Base-by-base conservation (phyloP, 2,797 vertebrate genomes). In the Cuniculus paca region DNA sequence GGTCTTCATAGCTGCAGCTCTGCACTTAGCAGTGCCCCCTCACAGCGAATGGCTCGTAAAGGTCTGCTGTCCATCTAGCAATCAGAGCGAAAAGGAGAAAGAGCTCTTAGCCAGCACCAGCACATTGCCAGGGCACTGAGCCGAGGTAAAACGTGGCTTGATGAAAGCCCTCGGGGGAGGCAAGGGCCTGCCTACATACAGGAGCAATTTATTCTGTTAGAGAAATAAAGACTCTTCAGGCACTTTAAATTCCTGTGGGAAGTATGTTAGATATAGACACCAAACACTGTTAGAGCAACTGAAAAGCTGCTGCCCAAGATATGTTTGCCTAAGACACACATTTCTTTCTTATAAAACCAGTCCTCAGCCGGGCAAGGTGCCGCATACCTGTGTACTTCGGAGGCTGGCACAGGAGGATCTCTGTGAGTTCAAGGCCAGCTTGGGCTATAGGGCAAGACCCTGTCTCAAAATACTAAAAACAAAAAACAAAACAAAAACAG, bases 191-290 rank as follows among this genome's bases (percentile, higher is more conserved):
- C 63, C 22, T 60, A 92, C 17, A 60, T 52, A 81, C 6, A n/a
- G 61, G 61, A 78, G 36, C 45, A 78, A 87, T 56, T 87, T 77
- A 89, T 56, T 83, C 91, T 90, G 48, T 50, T 39, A 63, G 28
- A 45, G 17, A 90, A 75, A 75, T 48, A 24, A 75, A 75, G 28
- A 74, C 85, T 70, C 20, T 63, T 83, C 74, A 94, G 58, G 48
- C 79, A 88, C 9, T 39, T 94, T 88, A 93, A 96, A 70, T 85
- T 95, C 45, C 88, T 28, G 12, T 77, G 79, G 65, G 39, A 94
- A 82, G 50, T 94, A 93, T 1, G 2, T 36, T 50, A 79, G 86
- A 90, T 39, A 88, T 17, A 79, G 84, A 90, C 45, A 50, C 13
- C 78, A 75, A 93, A 77, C 63, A 78, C 13, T 84, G 20, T 75